Conservation (phyloP, 2,888 invertebrate genomes). For the Galerucella pusilla region DNA sequence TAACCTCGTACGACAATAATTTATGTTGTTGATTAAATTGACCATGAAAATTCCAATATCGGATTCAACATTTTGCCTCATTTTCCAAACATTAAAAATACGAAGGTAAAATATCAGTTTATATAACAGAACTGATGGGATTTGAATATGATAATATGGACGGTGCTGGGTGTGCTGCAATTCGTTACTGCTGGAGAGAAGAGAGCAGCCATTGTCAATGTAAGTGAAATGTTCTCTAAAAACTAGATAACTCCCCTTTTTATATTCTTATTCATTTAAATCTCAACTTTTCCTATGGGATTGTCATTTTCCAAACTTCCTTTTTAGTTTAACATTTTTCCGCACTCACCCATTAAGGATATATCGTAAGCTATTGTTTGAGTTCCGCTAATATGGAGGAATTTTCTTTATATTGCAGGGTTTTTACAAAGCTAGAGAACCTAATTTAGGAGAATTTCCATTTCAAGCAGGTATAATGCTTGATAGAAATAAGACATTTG, state of each 20-base stretch:
- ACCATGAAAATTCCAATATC: slow-evolving; percentile 25
- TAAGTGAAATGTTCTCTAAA: slow-evolving; percentile 25
- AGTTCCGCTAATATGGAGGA: neutral
- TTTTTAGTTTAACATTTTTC: too few relatives aligned
- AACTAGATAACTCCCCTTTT: neutral
- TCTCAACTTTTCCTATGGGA: too few relatives aligned
- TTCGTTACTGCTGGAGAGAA: neutral
- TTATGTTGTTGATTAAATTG: slow-evolving; percentile 11
- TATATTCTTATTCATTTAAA: neutral
- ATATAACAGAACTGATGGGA: slow-evolving; percentile 5
- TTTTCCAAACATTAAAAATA: neutral
- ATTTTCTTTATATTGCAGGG: slow-evolving; percentile 43
- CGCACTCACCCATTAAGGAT: too few relatives aligned
- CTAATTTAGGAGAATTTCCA: slow-evolving; percentile 58
- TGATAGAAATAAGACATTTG: slow-evolving; percentile 50
- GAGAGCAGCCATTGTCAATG: slow-evolving; percentile 34
- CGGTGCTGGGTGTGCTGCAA: neutral
- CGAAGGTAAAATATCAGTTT: neutral
- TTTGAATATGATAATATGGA: slow-evolving; percentile 25
- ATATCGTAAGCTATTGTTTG: too few relatives aligned
- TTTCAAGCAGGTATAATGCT: slow-evolving; percentile 61
- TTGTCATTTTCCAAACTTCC: too few relatives aligned
- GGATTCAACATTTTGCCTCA: slow-evolving; percentile 15
- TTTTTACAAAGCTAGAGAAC: slow-evolving; percentile 57
- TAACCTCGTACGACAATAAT: neutral